Evolutionary conservation across 2,888 invertebrate species (phyloP), one percentile per base, ranked within the genome.

Genomic region (Andrena flavipes): DNA sequence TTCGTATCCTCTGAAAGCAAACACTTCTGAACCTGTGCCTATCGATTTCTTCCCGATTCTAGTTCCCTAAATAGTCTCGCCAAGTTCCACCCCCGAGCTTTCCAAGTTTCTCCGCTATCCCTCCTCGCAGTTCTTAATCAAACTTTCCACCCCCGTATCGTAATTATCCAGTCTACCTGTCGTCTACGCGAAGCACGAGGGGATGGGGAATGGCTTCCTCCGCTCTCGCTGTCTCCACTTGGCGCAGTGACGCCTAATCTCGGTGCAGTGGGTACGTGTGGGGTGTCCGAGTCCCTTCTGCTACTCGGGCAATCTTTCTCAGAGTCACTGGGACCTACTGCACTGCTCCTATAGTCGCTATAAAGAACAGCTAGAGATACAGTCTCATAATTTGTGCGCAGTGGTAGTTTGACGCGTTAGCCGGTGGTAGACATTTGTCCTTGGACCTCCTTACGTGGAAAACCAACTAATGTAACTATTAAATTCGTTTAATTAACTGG

Each of bases 321-420:
- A 88, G 98, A 98, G 95, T 98, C 98, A 91, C 98, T 98, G 85
- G 98, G 98, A 88, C 97, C 98, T 91, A 98, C 96, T 93, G 97
- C 97, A 95, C 97, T 97, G 96, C 98, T 98, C 94, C 98, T 97
- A 95, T 98, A 97, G 96, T 98, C 98, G 96, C 98, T 98, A 96
- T 94, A 95, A 93, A 87, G 95, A 90, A 89, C 84, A 88, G 84
- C 88, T 92, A 89, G 88, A 90, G 90, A 90, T 90, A 86, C 87
- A 83, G 81, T 89, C 87, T 84, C 67, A 86, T 80, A 82, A 82
- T 82, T 20, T 30, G 2, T 1, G 7, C 33, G 6, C 7, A 30
- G 13, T 16, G 33, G 13, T 59, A n/a, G 7, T 60, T 6, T 33
- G 65, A 54, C 7, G 42, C 33, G 8, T 56, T 10, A 26, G 23